Evolutionary conservation across 2,113 vertebrate species (phyloP), one percentile per base, ranked within the genome.

Genomic region (Cyprinodon variegatus): DNA sequence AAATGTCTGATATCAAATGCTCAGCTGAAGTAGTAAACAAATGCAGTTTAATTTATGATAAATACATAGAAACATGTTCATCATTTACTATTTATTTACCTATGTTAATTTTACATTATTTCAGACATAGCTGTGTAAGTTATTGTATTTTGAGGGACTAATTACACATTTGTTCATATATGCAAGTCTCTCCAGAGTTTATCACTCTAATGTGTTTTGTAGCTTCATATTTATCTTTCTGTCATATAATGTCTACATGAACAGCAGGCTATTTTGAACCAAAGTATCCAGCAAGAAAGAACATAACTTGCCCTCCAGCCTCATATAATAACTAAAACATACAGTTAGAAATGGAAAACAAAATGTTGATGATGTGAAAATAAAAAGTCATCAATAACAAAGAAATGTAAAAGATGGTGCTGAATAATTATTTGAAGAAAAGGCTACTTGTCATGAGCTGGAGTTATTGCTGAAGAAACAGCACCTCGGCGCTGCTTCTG

Each of bases 221-320:
- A 64, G 62, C 43, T 60, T 64, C 9, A 15, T 62, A 29, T 29
- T 29, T 29, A 1, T 29, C 29, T 29, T 29, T 29, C 29, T 39
- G 22, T 68, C 40, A 76, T 59, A 20, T 13, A 41, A 38, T 69
- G 40, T 39, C 61, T 37, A 64, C 39, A 53, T 68, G 37, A 72
- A 22, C 36, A 6, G 61, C 43, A 14, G n/a, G 4, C 48, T 9
- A 11, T 53, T 69, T 65, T 72, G 46, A 45, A 76, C 79, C 37
- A 72, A 77, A 48, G 48, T 81, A 67, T 61, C 10, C 43, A 53
- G 45, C 13, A 70, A 74, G 74, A 77, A 70, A 22, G 57, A n/a
- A 74, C 64, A 39, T 60, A 40, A 73, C 75, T 41, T 45, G 40
- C 65, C 70, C 78, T 66, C 62, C 50, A 62, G 72, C 37, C 69